These are phyloP conservation scores for Oxyura jamaicensis DNA, from an alignment of 2,113 vertebrate genomes.

Conservation along the genomic window DNA sequence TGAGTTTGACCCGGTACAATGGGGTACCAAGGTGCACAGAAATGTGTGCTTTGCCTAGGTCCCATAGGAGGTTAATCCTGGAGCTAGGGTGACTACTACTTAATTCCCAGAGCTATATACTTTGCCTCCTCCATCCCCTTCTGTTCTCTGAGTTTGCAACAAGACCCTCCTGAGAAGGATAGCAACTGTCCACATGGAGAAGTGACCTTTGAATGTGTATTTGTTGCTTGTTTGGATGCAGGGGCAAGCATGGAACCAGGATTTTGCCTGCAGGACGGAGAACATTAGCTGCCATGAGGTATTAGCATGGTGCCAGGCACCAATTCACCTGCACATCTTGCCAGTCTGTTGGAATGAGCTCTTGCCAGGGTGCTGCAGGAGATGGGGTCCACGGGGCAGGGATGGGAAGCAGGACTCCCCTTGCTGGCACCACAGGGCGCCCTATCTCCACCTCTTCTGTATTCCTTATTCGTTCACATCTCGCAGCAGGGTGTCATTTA, in stretches of 20 bases:
- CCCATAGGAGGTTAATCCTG: neutral
- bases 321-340: neutral
- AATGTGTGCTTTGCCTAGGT: neutral
- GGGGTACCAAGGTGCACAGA: neutral
- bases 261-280: neutral
- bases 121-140: neutral
- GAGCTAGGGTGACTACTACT: neutral
- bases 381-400: neutral
- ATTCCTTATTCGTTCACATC: neutral
- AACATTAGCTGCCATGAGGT: neutral
- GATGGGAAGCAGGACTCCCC: neutral
- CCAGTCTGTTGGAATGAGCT: neutral
- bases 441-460: neutral
- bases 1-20: accelerated
- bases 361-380: neutral
- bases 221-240: neutral
- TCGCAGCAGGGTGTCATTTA: neutral
- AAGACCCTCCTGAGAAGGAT: neutral
- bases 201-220: neutral
- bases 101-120: neutral
- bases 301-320: neutral
- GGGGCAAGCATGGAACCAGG: neutral
- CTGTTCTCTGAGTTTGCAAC: neutral
- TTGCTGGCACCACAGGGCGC: neutral
- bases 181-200: neutral